These are phyloP conservation scores for Ptychobarbus kaznakovi DNA, from an alignment of 2,797 vertebrate species.

Conservation along the genomic window DNA sequence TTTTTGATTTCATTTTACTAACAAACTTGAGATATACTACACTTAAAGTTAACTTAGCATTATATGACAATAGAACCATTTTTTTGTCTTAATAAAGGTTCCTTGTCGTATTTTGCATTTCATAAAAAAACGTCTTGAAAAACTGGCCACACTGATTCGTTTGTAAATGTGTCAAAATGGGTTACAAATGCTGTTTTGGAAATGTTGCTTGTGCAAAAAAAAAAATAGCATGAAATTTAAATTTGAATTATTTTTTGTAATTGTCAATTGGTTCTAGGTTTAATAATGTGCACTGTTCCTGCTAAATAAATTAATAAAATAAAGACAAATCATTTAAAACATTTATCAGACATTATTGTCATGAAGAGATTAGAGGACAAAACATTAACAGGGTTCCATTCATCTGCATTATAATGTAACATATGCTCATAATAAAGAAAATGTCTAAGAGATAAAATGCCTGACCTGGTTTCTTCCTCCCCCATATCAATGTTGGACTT, in stretches of 20 bases:
- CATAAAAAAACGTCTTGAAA: background rate
- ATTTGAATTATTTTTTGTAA: background rate
- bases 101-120: background rate
- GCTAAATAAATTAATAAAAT: background rate
- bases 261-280: background rate
- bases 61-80: background rate
- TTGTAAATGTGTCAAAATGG: background rate
- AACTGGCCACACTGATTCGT: background rate
- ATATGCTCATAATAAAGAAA: background rate
- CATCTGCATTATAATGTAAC: background rate
- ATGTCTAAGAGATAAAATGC: background rate
- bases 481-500: constrained; percentile 77
- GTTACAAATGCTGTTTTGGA: background rate
- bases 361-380: background rate
- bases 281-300: background rate
- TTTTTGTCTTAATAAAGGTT: background rate
- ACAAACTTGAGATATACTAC: background rate
- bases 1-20: background rate
- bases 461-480: constrained; percentile 74
- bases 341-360: background rate
- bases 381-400: background rate
- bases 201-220: background rate
- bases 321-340: background rate
- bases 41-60: background rate
- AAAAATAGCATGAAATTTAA: background rate